Base-by-base conservation (phyloP, 2,888 invertebrate genomes). In the Perizoma flavofasciatum region DNA sequence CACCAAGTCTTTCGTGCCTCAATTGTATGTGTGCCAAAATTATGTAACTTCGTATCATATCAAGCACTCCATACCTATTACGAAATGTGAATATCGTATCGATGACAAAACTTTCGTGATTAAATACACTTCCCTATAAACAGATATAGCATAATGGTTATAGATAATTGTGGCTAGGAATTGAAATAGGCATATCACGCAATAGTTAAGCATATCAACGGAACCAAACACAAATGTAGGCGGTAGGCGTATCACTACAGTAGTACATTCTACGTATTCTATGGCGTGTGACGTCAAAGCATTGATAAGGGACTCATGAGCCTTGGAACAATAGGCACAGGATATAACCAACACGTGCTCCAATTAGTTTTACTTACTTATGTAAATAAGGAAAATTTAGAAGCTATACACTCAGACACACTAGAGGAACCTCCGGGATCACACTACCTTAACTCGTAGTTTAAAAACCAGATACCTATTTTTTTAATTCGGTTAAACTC, bases 211-310 rank as follows among this genome's bases (percentile, higher is more conserved):
- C 22, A 22, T 22, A 37, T 37, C 37, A 52, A 49, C 54, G 54
- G 57, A 57, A 57, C 50, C 43, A 52, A 34, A 22, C 37, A 8
- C 37, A 8, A 56, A 55, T 55, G 45, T 40, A 56, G 56, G 49
- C 50, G 56, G 56, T 50, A 56, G 55, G 49, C 50, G 45, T 50
- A 46, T 45, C 56, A 37, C 37, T 37, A 37, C 3, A 55, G 37
- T 11, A 50, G 4, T 6, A 45, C 37, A 33, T 49, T 22, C 35
- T 33, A 46, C 10, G 37, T 55, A 50, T 50, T 55, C 46, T 59
- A 49, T 40, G 50, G 35, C 35, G 11, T 37, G 50, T 66, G 63
- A 66, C 66, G 66, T 63, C 63, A 66, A 66, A 61, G 35, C 53
- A 55, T 43, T 57, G 66, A 63, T 66, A 61, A 66, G 57, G 49